Conservation (phyloP, 2,797 vertebrate species). For the Scleropages formosus region DNA sequence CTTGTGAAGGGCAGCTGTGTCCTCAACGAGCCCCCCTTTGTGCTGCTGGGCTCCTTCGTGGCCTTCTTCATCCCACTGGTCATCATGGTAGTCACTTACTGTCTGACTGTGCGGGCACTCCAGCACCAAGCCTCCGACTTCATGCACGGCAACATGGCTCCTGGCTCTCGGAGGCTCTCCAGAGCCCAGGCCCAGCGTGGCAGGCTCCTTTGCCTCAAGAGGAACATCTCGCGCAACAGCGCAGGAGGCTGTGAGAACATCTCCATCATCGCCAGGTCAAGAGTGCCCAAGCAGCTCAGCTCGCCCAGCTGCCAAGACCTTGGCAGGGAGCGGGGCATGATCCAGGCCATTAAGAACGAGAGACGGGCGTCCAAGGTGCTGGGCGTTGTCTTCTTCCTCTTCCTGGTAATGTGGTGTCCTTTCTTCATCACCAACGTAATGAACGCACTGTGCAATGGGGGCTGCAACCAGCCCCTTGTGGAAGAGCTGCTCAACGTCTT, state of each 20-base stretch:
- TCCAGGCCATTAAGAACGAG: conserved; percentile 81
- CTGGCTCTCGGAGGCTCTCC: conserved; percentile 35
- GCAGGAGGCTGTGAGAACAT: conserved; percentile 56
- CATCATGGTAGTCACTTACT: conserved; percentile 83
- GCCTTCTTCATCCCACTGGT: conserved; percentile 81
- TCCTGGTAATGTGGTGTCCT: conserved; percentile 84
- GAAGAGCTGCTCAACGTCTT: conserved; percentile 75
- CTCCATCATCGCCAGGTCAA: conserved; percentile 66
- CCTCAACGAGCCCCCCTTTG: conserved; percentile 75
- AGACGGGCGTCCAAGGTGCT: conserved; percentile 79
- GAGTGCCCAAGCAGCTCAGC: conserved; percentile 58
- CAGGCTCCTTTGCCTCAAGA: conserved; percentile 60
- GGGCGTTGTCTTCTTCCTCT: conserved; percentile 82
- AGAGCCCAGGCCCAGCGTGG: conserved; percentile 51
- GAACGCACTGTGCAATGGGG: conserved; percentile 72
- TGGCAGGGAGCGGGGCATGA: conserved; percentile 67
- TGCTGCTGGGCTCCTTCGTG: conserved; percentile 78
- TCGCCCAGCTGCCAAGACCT: conserved; percentile 55
- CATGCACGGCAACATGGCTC: conserved; percentile 51
- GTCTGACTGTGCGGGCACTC: conserved; percentile 73
- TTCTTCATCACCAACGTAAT: conserved; percentile 83
- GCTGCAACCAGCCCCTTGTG: conserved; percentile 68
- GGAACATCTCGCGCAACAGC: conserved; percentile 59
- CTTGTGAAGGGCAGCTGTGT: conserved; percentile 72
- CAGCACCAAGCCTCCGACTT: conserved; percentile 73